These are phyloP conservation scores for Sander vitreus DNA, from an alignment of 2,113 vertebrate genomes.

Conservation along the genomic window DNA sequence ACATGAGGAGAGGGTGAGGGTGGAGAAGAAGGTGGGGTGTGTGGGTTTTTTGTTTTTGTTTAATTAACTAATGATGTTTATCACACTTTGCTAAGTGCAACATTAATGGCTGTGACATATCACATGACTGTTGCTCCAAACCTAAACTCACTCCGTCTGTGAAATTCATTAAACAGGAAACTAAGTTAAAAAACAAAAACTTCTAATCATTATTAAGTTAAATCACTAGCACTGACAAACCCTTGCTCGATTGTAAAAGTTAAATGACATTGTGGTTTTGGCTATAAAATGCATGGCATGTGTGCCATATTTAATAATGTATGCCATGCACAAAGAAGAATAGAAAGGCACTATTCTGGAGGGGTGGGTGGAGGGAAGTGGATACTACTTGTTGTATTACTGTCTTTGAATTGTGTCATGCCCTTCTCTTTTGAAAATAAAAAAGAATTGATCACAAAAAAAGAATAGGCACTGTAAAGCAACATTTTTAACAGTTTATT, in stretches of 20 bases:
- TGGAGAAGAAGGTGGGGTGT: slow-evolving; percentile 6
- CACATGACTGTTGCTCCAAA: not conserved
- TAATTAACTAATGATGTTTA: slow-evolving; percentile 39
- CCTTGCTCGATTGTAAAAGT: not conserved
- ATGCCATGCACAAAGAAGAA: not conserved
- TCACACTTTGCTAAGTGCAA: slow-evolving; percentile 9
- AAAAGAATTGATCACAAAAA: too few species aligned
- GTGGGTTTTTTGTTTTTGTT: slow-evolving; percentile 52
- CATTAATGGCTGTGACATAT: slow-evolving; percentile 17
- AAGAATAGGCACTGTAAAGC: not conserved
- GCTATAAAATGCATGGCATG: not conserved
- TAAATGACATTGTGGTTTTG: not conserved
- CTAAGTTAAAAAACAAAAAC: not conserved
- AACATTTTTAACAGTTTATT: not conserved
- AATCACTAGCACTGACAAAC: not conserved
- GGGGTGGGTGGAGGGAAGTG: too few species aligned
- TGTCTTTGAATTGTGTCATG: too few species aligned
- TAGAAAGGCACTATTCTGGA: too few species aligned
- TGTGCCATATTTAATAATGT: not conserved
- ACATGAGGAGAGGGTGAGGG: slow-evolving; percentile 10
- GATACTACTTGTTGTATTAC: too few species aligned
- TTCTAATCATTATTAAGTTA: not conserved
- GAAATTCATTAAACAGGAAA: not conserved
- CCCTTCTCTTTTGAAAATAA: too few species aligned
- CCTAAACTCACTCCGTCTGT: not conserved